Evolutionary conservation across 2,113 vertebrate genomes (phyloP).

Genomic region (Aspiorhynchus laticeps): DNA sequence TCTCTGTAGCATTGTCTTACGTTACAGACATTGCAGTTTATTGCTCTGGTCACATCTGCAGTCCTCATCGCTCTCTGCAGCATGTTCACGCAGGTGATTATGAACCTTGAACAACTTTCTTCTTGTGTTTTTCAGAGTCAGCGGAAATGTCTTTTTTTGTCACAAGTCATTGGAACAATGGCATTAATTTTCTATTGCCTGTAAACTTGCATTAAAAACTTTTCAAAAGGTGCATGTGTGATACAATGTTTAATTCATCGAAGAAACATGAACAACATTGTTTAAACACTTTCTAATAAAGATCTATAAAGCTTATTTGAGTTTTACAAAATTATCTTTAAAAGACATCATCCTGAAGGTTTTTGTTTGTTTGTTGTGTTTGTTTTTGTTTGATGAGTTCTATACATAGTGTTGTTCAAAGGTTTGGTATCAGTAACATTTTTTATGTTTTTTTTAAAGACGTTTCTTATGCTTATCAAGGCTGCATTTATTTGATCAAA

Average conservation of each 20-base stretch:
- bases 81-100: background rate
- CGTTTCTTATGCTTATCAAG: too few relatives aligned
- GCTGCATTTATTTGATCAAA: too few relatives aligned
- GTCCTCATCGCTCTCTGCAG: background rate
- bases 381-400: too few relatives aligned
- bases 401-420: too few relatives aligned
- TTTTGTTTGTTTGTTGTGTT: too few relatives aligned
- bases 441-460: too few relatives aligned
- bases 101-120: background rate
- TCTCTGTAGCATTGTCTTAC: background rate
- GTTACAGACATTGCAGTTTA: background rate
- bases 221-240: background rate
- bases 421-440: too few relatives aligned
- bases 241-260: background rate
- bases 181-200: background rate
- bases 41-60: background rate
- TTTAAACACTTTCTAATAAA: background rate
- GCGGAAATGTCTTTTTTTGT: background rate
- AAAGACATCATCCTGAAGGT: too few relatives aligned
- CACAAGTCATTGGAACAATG: background rate
- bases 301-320: background rate
- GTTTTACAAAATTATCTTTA: too few relatives aligned
- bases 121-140: background rate
- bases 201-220: background rate
- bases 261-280: background rate